Percentiles rank a stretch among this genome's conserved stretches.
These are phyloP conservation scores for Amphimedon queenslandica DNA, from an alignment of 37 sponge, comb jelly and placozoan genomes.

Conservation along the genomic window DNA sequence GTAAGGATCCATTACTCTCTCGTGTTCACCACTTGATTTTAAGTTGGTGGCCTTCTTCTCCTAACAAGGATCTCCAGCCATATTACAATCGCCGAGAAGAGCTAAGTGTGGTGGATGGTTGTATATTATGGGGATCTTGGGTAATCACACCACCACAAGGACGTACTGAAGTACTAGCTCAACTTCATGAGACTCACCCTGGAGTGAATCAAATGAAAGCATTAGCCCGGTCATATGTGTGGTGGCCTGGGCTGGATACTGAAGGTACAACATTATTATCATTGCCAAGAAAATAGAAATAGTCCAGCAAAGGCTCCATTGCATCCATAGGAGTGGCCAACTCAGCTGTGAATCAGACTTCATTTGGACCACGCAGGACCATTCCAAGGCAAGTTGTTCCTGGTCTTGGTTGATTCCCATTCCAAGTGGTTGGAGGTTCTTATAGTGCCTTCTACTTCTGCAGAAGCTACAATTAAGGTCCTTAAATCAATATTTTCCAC, in stretches of 20 bases:
- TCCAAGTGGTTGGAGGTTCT: constrained; percentile 18
- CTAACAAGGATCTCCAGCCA: not conserved
- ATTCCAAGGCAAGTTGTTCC: not conserved
- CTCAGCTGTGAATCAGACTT: not conserved
- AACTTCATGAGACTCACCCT: not conserved
- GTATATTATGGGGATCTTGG: constrained; percentile 17
- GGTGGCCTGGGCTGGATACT: constrained; percentile 35
- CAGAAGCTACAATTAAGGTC: not conserved
- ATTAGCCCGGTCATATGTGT: constrained; percentile 3
- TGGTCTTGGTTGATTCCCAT: constrained; percentile 10
- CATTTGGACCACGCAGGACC: not conserved
- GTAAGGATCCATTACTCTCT: not conserved
- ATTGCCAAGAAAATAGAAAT: not conserved
- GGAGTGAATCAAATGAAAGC: constrained; percentile 11
- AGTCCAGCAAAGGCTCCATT: constrained; percentile 1
- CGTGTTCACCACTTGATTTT: not conserved
- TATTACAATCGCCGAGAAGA: not conserved
- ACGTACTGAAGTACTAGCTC: not conserved
- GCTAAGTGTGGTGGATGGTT: constrained; percentile 18
- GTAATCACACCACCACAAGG: constrained; percentile 9
- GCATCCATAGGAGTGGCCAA: not conserved
- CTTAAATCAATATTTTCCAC: not conserved
- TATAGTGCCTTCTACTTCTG: not conserved
- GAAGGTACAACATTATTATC: constrained; percentile 1
- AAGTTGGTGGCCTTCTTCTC: not conserved